Percentiles rank a stretch among this genome's conserved stretches.
These are phyloP conservation scores for Nomada ruficornis DNA, from an alignment of 2,888 invertebrate species.

Conservation along the genomic window DNA sequence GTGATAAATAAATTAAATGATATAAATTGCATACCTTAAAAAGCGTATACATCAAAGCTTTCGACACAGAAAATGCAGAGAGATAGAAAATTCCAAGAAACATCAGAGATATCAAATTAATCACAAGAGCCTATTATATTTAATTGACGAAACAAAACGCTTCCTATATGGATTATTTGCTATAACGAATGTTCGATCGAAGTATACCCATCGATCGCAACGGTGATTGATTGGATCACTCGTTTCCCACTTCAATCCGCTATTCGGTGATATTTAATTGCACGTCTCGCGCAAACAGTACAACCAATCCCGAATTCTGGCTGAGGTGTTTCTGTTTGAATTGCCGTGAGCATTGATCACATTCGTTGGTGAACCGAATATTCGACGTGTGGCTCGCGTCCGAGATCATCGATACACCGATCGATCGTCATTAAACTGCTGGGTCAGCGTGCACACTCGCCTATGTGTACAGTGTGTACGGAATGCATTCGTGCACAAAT, in stretches of 20 bases:
- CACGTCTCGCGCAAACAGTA: constrained; percentile 5
- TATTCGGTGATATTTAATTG: constrained; percentile 23
- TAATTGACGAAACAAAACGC: too few relatives aligned
- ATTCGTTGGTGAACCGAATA: constrained; percentile 29
- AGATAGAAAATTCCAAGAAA: too few relatives aligned
- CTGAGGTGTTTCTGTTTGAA: not conserved
- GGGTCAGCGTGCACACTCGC: constrained; percentile 18
- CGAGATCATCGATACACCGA: constrained; percentile 22
- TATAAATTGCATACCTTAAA: too few relatives aligned
- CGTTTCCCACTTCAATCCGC: not conserved
- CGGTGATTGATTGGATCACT: not conserved
- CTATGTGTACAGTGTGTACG: not conserved
- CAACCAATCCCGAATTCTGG: too few relatives aligned
- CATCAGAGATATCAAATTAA: too few relatives aligned
- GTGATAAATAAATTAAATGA: too few relatives aligned
- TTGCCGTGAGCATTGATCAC: not conserved
- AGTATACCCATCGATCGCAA: too few relatives aligned
- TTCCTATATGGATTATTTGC: too few relatives aligned
- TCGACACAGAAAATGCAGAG: too few relatives aligned
- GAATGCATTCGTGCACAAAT: constrained; percentile 42
- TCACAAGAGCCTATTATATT: too few relatives aligned
- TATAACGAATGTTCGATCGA: too few relatives aligned
- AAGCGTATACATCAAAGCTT: too few relatives aligned
- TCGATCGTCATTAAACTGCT: constrained; percentile 51
- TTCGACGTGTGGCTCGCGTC: not conserved